Conservation (phyloP, 2,888 invertebrate species). For the Ellobium chinense region DNA sequence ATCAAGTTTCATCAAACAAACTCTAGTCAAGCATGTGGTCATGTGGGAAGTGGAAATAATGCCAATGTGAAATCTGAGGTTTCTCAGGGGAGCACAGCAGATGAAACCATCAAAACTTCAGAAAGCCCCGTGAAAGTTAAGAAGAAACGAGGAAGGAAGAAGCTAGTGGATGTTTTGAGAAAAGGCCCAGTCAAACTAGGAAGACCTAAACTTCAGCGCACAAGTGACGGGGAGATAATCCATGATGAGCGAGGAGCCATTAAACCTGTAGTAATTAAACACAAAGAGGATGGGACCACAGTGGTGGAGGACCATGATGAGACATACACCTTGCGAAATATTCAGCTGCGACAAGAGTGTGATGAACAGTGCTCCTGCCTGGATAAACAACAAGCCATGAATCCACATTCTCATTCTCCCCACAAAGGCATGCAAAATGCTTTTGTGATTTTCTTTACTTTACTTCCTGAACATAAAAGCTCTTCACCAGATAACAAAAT, state of each 20-base stretch:
- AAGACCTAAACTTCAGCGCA: not conserved
- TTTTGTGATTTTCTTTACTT: constrained; percentile 32
- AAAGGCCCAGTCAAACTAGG: constrained; percentile 13
- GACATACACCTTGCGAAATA: constrained; percentile 8
- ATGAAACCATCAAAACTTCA: not conserved
- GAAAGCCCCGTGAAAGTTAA: not conserved
- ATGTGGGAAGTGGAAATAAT: not conserved
- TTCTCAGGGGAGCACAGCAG: not conserved
- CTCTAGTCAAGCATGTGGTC: not conserved
- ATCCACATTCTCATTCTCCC: no score
- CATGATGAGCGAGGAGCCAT: not conserved
- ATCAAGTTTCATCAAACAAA: not conserved
- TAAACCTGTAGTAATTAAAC: constrained; percentile 27
- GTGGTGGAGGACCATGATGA: constrained; percentile 45
- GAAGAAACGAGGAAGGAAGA: not conserved
- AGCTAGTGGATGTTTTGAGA: not conserved
- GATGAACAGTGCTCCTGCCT: constrained; percentile 36
- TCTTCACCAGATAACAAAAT: constrained; percentile 19
- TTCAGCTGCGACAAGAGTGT: constrained; percentile 20
- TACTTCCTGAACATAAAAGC: constrained; percentile 42
- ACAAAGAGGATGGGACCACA: constrained; percentile 24
- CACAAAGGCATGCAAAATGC: not conserved
- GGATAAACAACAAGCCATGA: not conserved
- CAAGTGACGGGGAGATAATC: not conserved
- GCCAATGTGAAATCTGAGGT: not conserved